Evolutionary conservation across 2,797 vertebrate species (phyloP), one percentile per base, ranked within the genome.

Genomic region (Gymnodraco acuticeps): DNA sequence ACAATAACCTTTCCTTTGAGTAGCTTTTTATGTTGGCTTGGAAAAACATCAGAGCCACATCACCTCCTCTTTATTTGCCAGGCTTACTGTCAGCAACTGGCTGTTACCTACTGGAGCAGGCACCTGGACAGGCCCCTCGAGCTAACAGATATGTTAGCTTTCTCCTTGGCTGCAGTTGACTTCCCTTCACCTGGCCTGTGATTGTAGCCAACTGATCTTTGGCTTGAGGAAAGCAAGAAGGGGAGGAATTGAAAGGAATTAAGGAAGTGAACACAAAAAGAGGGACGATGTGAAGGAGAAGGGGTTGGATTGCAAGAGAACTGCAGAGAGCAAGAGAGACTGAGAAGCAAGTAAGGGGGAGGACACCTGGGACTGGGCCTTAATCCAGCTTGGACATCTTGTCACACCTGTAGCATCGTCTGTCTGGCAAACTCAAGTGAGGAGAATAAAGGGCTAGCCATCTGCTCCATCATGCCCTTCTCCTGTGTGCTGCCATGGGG

Each of bases 391-490:
- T 70, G 75, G 91, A 89, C 91, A 93, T 93, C 87, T 92, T 93
- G 88, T 87, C 86, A 88, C 92, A 95, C 94, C 94, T 95, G 94
- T 95, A 90, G 93, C 90, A 82, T 85, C 62, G 58, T 81, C 84
- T 89, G 83, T 88, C 85, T 90, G 85, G 88, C 81, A 87, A 81
- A 73, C 75, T 20, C 2, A 2, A 69, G 69, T 73, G 77, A 76
- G 72, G 74, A 73, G 83, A 77, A 75, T 68, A 76, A 80, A 54
- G 77, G 82, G 77, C 75, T 70, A 69, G 77, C 92, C 92, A 93
- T 94, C 92, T 94, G 92, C 82, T 90, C 68, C 64, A 87, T 83
- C 74, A 77, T 87, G 85, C 78, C 84, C 83, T 85, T 84, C 82
- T 89, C 74, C 56, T 77, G 72, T 77, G 53, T 64, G 87, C 91